phyloP scores from a whole-genome alignment of 2,797 vertebrate species.

The Crocidura indochinensis region DNA sequence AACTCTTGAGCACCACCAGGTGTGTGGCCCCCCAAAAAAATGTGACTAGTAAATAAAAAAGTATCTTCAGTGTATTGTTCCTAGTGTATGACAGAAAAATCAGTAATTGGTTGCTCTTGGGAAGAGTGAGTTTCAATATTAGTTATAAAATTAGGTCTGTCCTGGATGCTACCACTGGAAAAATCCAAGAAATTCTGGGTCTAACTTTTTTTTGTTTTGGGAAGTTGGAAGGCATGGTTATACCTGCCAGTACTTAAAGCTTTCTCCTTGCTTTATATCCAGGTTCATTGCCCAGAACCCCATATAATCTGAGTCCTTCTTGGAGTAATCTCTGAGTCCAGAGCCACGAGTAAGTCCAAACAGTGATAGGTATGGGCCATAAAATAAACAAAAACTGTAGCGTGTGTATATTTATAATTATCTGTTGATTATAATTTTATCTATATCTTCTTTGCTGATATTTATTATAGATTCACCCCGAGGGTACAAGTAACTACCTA shows the following conservation, averaged over 20 bases:
- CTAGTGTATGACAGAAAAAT: not conserved
- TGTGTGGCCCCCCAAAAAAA: not conserved
- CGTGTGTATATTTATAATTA: constrained; percentile 36
- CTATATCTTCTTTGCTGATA: constrained; percentile 11
- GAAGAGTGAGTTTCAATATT: not conserved
- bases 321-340: too few species aligned
- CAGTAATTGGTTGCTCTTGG: not conserved
- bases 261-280: too few species aligned
- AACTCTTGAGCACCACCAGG: too few species aligned
- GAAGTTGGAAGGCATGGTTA: too few species aligned
- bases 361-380: too few species aligned
- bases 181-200: not conserved
- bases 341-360: too few species aligned
- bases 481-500: too few species aligned
- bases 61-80: not conserved
- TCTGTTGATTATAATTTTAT: not conserved
- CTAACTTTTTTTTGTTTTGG: too few species aligned
- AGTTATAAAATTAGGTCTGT: not conserved
- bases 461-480: too few species aligned
- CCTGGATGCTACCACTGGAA: not conserved
- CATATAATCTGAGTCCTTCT: too few species aligned
- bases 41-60: not conserved
- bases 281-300: too few species aligned
- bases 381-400: not conserved
- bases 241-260: too few species aligned